Evolutionary conservation across 1,140 invertebrate species (phyloP).

Genomic region (Formica exsecta): DNA sequence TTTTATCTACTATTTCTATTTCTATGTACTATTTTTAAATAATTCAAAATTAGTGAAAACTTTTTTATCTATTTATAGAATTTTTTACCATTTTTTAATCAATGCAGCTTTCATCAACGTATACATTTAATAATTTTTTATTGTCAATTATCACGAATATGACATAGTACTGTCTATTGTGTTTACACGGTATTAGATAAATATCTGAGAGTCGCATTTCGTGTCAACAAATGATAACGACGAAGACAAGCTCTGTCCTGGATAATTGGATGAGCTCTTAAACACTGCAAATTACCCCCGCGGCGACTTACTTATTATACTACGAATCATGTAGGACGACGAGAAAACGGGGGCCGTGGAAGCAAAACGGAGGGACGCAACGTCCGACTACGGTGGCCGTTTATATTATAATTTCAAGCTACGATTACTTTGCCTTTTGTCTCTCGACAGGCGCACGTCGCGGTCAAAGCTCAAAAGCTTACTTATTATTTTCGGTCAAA

Average conservation of each 20-base stretch:
- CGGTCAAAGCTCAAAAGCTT: constrained; percentile 80
- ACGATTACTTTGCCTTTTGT: constrained; percentile 85
- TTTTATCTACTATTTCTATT: too few relatives aligned
- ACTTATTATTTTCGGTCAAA: constrained; percentile 80
- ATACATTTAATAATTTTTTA: background rate
- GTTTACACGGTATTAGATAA: constrained; percentile 14
- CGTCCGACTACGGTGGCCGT: constrained; percentile 68
- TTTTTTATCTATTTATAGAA: background rate
- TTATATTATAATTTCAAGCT: constrained; percentile 85
- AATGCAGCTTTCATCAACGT: background rate
- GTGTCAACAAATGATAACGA: constrained; percentile 62
- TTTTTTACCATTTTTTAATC: background rate
- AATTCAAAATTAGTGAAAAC: background rate
- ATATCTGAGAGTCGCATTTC: constrained; percentile 40
- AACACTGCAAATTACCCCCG: constrained; percentile 83
- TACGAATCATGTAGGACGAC: constrained; percentile 72
- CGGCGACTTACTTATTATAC: constrained; percentile 84
- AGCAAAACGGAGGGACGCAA: constrained; percentile 19
- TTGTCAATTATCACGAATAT: constrained; percentile 1
- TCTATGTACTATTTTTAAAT: background rate
- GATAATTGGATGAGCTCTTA: constrained; percentile 84
- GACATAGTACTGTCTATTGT: background rate
- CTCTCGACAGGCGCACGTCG: constrained; percentile 75
- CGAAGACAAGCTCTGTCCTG: constrained; percentile 78
- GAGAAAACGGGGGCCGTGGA: constrained; percentile 65